phyloP scores from a whole-genome alignment of 2,888 invertebrate species.

The Megamerina dolium region DNA sequence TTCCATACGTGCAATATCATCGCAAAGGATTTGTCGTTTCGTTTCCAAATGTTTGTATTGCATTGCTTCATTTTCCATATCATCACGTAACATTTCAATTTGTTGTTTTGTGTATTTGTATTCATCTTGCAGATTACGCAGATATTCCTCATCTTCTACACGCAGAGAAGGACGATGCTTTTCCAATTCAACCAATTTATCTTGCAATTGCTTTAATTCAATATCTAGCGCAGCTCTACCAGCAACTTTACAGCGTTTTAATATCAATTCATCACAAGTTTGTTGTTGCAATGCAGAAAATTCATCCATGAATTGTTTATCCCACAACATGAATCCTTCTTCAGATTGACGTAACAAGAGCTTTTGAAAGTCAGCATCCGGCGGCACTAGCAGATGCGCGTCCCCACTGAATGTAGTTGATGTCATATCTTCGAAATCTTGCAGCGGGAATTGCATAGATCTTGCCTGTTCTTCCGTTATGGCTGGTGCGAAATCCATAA shows the following conservation, averaged over 20 bases:
- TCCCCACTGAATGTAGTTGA: constrained; percentile 9
- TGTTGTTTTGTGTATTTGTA: constrained; percentile 16
- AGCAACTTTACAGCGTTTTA: constrained; percentile 24
- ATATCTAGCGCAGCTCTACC: constrained; percentile 24
- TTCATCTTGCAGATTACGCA: constrained; percentile 24
- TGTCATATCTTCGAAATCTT: constrained; percentile 21
- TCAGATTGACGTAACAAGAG: constrained; percentile 27
- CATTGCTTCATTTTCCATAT: constrained; percentile 7
- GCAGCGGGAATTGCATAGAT: constrained; percentile 18
- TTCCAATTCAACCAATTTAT: constrained; percentile 19
- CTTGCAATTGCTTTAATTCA: constrained; percentile 18
- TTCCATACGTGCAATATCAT: constrained; percentile 18
- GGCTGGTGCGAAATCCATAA: constrained; percentile 37
- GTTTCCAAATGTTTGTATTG: constrained; percentile 7
- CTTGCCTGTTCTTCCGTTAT: constrained; percentile 4
- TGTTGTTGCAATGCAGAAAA: constrained; percentile 26
- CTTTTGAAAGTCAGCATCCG: constrained; percentile 32
- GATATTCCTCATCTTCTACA: constrained; percentile 25
- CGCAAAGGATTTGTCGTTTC: constrained; percentile 4
- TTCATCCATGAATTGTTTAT: constrained; percentile 35
- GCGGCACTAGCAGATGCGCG: constrained; percentile 22
- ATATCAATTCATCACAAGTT: constrained; percentile 30
- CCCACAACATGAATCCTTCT: constrained; percentile 39
- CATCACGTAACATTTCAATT: constrained; percentile 8
- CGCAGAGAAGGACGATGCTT: constrained; percentile 19